A percentile compares a stretch with the other conserved stretches of the same genome.
Evolutionary conservation across 2,888 invertebrate genomes (phyloP).

Genomic region (Lasioglossum zephyrum): DNA sequence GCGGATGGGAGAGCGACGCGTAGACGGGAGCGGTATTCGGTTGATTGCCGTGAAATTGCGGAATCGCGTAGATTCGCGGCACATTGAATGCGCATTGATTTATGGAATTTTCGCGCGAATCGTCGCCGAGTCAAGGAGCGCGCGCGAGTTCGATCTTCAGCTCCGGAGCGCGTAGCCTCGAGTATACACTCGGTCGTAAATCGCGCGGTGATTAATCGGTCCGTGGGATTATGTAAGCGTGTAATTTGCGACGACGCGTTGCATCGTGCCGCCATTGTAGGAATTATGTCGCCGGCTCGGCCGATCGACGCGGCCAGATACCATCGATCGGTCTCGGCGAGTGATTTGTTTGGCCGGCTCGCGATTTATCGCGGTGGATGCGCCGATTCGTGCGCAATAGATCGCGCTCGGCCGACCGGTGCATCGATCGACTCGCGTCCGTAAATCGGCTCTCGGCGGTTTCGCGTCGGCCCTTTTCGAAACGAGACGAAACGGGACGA

Average conservation of each 20-base stretch:
- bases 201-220: slow-evolving; percentile 80
- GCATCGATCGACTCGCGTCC: slow-evolving; percentile 28
- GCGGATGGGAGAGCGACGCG: background rate
- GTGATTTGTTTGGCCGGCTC: slow-evolving; percentile 74
- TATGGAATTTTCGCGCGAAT: slow-evolving; percentile 62
- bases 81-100: slow-evolving; percentile 57
- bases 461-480: slow-evolving; percentile 1
- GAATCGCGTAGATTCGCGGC: slow-evolving; percentile 5
- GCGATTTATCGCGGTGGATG: slow-evolving; percentile 65
- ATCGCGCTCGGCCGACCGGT: slow-evolving; percentile 60
- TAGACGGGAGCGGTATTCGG: background rate
- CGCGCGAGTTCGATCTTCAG: background rate
- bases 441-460: slow-evolving; percentile 10
- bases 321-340: slow-evolving; percentile 67
- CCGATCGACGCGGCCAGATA: slow-evolving; percentile 64
- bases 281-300: slow-evolving; percentile 63
- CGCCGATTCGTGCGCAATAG: slow-evolving; percentile 69
- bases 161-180: slow-evolving; percentile 35
- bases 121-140: background rate
- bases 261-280: slow-evolving; percentile 57
- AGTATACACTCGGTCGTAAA: slow-evolving; percentile 71
- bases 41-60: slow-evolving; percentile 11
- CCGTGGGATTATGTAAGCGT: slow-evolving; percentile 75
- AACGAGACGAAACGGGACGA: background rate
- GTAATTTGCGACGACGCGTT: slow-evolving; percentile 63